Evolutionary conservation across 2,113 vertebrate species (phyloP), one percentile per base, ranked within the genome.

Genomic region (Pantherophis guttatus): DNA sequence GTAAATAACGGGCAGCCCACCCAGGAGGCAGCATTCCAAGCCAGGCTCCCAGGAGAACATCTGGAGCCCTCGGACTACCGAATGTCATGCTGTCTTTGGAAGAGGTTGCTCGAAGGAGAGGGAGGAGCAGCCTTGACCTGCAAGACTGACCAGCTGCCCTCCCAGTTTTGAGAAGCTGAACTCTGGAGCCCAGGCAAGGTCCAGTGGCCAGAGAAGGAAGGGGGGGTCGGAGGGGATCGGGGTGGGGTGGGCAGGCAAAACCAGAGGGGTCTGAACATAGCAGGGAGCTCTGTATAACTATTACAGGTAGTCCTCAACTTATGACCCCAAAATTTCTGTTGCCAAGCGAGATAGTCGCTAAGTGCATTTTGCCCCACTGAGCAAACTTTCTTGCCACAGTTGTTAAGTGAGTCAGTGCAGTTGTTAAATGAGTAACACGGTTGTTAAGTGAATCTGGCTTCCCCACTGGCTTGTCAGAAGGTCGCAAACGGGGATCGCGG

Each of bases 231-330:
- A 44, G 50, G 8, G 50, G 50, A 8, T 50, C 6, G 33, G 48
- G 48, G 48, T 50, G 59, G 12, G 24, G 8, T 4, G 0, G 44
- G 44, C 44, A 62, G 39, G 39, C 39, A 39, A 39, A 39, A 94
- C 3, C 88, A 90, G 87, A 57, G 8, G 58, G 93, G 81, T 0
- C 92, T 21, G 24, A n/a, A 0, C n/a, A 0, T 0, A 48, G 55
- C 0, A 0, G 19, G 29, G 11, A 1, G 50, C 13, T 88, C 88
- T 81, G 11, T 86, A 17, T 85, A 87, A 92, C 0, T 3, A 44
- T 44, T 44, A 2, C 44, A 10, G 24, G 3, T 4, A 24, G 59
- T 62, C 24, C 59, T 26, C 24, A 0, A 26, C 24, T 10, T 59
- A 59, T 1, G 24, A 59, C 23, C 58, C 57, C 39, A 19, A 58